Evolutionary conservation across 1,140 invertebrate genomes (phyloP).

Genomic region (Brachionus paranguensis): DNA sequence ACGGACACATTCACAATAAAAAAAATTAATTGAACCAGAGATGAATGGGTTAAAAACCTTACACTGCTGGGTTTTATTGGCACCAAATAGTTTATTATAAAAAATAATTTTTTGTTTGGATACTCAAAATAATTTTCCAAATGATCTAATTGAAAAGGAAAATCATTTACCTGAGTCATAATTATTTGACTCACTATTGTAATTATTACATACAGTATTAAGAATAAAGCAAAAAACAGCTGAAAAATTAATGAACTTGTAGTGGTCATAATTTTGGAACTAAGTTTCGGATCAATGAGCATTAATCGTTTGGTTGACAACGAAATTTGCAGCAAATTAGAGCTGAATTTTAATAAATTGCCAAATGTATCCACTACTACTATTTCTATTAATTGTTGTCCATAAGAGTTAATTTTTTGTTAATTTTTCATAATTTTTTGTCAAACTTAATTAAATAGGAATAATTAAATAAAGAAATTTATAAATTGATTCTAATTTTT

Average conservation of each 20-base stretch:
- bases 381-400: not conserved
- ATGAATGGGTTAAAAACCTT: not conserved
- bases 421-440: too few relatives aligned
- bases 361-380: not conserved
- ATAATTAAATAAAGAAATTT: too few relatives aligned
- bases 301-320: not conserved
- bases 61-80: not conserved
- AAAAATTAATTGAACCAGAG: not conserved
- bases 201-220: not conserved
- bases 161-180: not conserved
- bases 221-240: not conserved
- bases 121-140: not conserved
- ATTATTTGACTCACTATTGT: not conserved
- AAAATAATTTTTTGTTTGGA: not conserved
- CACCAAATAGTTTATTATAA: not conserved
- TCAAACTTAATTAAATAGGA: too few relatives aligned
- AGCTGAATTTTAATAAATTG: not conserved
- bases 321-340: not conserved
- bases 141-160: not conserved
- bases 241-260: not conserved
- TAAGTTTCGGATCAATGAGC: not conserved
- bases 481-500: too few relatives aligned
- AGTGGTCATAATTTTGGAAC: not conserved
- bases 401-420: too few relatives aligned
- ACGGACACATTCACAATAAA: not conserved